Evolutionary conservation across 2,888 invertebrate genomes (phyloP).

Genomic region (Cantharis nigra): DNA sequence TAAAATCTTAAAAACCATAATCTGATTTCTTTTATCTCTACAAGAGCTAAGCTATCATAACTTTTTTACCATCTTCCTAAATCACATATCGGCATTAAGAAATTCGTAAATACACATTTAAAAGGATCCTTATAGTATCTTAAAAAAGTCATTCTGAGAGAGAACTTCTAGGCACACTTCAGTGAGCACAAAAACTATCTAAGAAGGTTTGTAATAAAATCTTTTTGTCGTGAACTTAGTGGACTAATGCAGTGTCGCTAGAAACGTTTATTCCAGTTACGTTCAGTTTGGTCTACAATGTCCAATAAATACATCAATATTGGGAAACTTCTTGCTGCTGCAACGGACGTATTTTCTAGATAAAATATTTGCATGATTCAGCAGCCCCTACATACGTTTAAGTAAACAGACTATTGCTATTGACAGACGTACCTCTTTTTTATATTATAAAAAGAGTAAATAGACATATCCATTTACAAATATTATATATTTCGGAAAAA

Average conservation of each 20-base stretch:
- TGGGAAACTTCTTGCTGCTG: constrained; percentile 17
- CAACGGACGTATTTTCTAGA: constrained; percentile 22
- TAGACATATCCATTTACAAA: background rate
- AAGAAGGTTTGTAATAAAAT: constrained; percentile 40
- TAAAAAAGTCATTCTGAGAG: constrained; percentile 14
- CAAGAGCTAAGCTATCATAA: background rate
- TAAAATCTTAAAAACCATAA: background rate
- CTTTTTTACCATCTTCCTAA: background rate
- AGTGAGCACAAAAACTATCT: constrained; percentile 18
- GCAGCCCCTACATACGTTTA: constrained; percentile 40
- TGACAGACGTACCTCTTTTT: background rate
- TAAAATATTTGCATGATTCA: constrained; percentile 42
- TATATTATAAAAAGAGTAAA: background rate
- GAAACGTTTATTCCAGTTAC: constrained; percentile 45
- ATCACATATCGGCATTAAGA: constrained; percentile 6
- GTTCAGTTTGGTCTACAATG: constrained; percentile 37
- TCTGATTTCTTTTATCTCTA: background rate
- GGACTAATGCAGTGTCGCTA: constrained; percentile 39
- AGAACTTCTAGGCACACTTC: constrained; percentile 12
- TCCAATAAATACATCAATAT: constrained; percentile 29
- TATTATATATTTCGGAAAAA: background rate
- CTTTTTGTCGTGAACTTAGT: constrained; percentile 38
- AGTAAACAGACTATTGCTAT: constrained; percentile 14
- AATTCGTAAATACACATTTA: constrained; percentile 14
- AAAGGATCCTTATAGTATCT: constrained; percentile 9